Evolutionary conservation across 92 coral and sea anemone species (phyloP), one percentile per base, ranked within the genome.

Genomic region (Scolanthus callimorphus): DNA sequence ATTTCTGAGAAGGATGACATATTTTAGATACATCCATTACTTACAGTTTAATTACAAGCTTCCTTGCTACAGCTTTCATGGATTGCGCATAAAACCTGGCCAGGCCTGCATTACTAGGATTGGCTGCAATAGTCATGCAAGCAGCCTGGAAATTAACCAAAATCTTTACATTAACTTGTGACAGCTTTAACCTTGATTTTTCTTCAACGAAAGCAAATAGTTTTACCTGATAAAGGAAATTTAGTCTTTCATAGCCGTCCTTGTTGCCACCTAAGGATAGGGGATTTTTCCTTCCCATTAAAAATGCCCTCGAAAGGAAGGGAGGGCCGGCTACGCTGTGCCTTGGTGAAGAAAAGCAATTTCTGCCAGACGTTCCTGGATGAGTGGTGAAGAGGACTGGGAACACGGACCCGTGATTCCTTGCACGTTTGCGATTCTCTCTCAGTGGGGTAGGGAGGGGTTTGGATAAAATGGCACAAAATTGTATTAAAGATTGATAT

Each of bases 51-150:
- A 82, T 66, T 19, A 88, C 84, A 31, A 89, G 78, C 59, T 88
- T 92, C 55, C 62, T 46, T 20, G 92, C 84, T 48, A 81, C 62
- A 51, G 81, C 54, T 37, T 81, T 80, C 94, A 92, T 72, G 10
- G 90, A 79, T 39, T 74, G 68, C n/a, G 85, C 69, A 65, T 88
- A 88, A 65, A 88, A 92, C 57, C 98, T 81, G 31, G 94, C 82
- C 55, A 92, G 82, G 45, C 77, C 98, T 45, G 66, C 47, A 55
- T 92, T 92, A 11, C 67, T 76, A 38, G 98, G 98, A 67, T 92
- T 81, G 19, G 65, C 59, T 28, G 96, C 76, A 20, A 92, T 45
- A 11, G 75, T 73, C 38, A 77, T 65, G 39, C 83, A 86, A 17
- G 98, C 83, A 21, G 98, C 98, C 98, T n/a, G 11, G 1, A 27